phyloP scores from a whole-genome alignment of 2,113 vertebrate genomes.

The Cebidichthys violaceus region DNA sequence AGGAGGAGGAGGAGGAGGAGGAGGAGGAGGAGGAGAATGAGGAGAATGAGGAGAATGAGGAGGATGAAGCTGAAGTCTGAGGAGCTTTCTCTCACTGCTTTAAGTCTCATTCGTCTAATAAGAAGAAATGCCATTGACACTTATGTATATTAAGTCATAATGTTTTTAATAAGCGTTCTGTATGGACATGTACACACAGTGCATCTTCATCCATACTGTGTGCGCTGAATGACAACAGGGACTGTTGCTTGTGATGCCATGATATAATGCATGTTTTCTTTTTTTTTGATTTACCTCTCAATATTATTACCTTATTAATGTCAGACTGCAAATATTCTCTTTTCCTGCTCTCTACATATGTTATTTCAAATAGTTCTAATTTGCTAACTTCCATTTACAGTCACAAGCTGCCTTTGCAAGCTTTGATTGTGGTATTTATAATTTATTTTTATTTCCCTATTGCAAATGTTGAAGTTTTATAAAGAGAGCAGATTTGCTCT shows the following conservation, averaged over 20 bases:
- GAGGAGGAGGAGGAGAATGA: constrained; percentile 24
- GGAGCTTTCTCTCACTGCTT: constrained; percentile 27
- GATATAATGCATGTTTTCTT: not conserved
- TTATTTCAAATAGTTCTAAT: not conserved
- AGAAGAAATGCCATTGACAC: constrained; percentile 3
- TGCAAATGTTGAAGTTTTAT: constrained; percentile 1
- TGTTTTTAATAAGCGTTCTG: constrained; percentile 21
- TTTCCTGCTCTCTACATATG: not conserved
- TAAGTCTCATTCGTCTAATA: constrained; percentile 22
- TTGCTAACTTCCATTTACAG: not conserved
- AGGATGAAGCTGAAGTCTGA: constrained; percentile 20
- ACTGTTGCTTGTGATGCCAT: not conserved
- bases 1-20: constrained; percentile 22
- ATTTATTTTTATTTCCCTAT: constrained; percentile 7
- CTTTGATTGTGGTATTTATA: not conserved
- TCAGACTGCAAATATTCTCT: not conserved
- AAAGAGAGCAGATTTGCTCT: not conserved
- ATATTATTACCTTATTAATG: not conserved
- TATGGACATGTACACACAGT: not conserved
- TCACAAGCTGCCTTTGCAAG: not conserved
- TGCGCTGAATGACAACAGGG: not conserved
- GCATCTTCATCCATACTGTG: not conserved
- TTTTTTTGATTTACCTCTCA: not conserved
- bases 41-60: constrained; percentile 22
- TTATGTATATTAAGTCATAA: not conserved